Evolutionary conservation across 35 echinoderm and acorn worm genomes (phyloP), one percentile per base, ranked within the genome.

Genomic region (Ptychodera flava): DNA sequence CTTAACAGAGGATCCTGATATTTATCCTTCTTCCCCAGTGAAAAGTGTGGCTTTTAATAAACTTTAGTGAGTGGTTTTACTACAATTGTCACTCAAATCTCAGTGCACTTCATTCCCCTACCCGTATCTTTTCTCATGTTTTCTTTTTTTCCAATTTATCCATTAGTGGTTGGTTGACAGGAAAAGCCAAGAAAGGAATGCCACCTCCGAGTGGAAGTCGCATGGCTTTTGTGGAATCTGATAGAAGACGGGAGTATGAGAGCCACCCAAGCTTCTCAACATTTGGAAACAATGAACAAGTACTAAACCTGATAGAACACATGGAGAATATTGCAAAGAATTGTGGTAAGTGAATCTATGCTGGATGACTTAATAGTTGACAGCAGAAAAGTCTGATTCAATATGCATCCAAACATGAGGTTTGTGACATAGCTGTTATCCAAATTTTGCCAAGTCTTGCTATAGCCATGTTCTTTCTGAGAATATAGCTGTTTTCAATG

Each of bases 121-220:
- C 45, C 45, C 22, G 22, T 64, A 22, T 64, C 6, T 64, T n/a
- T n/a, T n/a, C n/a, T n/a, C n/a, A n/a, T n/a, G n/a, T n/a, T n/a
- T n/a, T n/a, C n/a, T n/a, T n/a, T n/a, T n/a, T n/a, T n/a, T n/a
- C n/a, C n/a, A n/a, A n/a, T n/a, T n/a, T n/a, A n/a, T n/a, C n/a
- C n/a, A n/a, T 64, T 64, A 94, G 93, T 31, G 93, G 93, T 64
- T 94, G 89, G 89, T 64, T 94, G 16, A 94, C 88, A 31, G 93
- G 93, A 0, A 94, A 94, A 77, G 85, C 91, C n/a, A 94, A 22
- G 22, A 64, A 81, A 83, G 88, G 85, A 28, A 80, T 81, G 33
- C 33, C 76, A 16, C 33, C 93, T 22, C 93, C 93, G 1, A 28
- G 84, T 30, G 93, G 93, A 14, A 91, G 81, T 31, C 36, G 93